Percentiles rank a stretch among this genome's conserved stretches.
phyloP scores from a whole-genome alignment of 2,888 invertebrate genomes.

The Folsomia manolachei region DNA sequence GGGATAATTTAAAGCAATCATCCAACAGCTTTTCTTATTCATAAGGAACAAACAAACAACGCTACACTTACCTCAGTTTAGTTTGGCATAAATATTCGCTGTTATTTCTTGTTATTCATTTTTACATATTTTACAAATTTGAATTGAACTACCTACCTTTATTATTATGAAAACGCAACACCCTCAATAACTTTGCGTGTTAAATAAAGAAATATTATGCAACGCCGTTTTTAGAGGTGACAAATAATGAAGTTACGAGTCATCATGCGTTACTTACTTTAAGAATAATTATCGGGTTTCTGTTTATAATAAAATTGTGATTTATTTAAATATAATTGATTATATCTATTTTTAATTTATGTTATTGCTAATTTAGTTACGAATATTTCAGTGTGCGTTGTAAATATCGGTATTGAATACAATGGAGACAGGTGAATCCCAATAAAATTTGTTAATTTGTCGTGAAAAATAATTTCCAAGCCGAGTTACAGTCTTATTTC shows the following conservation, averaged over 20 bases:
- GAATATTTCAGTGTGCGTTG: slow-evolving; percentile 13
- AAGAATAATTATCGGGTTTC: neutral
- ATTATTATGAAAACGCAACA: neutral
- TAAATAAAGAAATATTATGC: neutral
- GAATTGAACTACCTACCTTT: too few relatives aligned
- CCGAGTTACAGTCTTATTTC: neutral
- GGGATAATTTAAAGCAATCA: slow-evolving; percentile 25
- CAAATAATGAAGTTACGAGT: neutral
- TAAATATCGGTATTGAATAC: slow-evolving; percentile 20
- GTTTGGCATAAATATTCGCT: too few relatives aligned
- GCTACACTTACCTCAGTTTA: neutral
- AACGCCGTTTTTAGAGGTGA: neutral
- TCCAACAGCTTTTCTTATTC: slow-evolving; percentile 21
- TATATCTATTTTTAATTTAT: neutral
- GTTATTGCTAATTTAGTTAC: too few relatives aligned
- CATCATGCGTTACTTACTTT: neutral
- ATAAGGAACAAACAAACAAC: too few relatives aligned
- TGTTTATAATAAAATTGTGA: neutral
- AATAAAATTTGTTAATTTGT: slow-evolving; percentile 44
- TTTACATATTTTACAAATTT: too few relatives aligned
- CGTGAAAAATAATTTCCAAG: slow-evolving; percentile 35
- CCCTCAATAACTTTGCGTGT: neutral
- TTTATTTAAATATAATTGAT: neutral
- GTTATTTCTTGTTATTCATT: too few relatives aligned
- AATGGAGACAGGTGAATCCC: slow-evolving; percentile 32